These are phyloP conservation scores for Cyprinus carpio DNA, from an alignment of 2,113 vertebrate genomes.

Conservation along the genomic window DNA sequence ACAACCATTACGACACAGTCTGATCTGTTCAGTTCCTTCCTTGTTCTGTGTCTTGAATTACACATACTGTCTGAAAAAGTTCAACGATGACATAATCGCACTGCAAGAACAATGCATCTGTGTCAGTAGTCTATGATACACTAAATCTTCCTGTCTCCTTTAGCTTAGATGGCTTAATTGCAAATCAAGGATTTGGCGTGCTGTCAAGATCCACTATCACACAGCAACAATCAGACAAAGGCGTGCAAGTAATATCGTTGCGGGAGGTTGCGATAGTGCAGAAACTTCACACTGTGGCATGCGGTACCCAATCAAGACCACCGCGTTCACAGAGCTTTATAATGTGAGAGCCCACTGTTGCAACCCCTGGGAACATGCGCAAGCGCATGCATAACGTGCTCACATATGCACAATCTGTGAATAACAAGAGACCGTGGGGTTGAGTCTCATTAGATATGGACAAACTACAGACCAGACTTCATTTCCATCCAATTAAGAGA, in stretches of 20 bases:
- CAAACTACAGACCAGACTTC: conserved; percentile 52
- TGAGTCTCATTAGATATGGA: conserved; percentile 47
- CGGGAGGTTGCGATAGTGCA: conserved; percentile 14
- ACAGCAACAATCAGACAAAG: conserved; percentile 16
- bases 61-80: conserved; percentile 21
- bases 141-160: conserved; percentile 29
- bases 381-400: background rate
- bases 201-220: conserved; percentile 6
- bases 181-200: conserved; percentile 30
- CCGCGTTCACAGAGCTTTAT: background rate
- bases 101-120: conserved; percentile 12
- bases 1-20: conserved; percentile 12
- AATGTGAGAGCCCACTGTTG: conserved; percentile 15
- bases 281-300: conserved; percentile 36
- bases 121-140: conserved; percentile 26
- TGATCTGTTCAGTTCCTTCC: conserved; percentile 30
- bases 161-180: conserved; percentile 40
- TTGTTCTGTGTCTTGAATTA: conserved; percentile 4
- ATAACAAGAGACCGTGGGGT: conserved; percentile 36
- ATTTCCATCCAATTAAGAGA: conserved; percentile 58
- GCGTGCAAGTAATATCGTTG: background rate
- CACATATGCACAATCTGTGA: conserved; percentile 3
- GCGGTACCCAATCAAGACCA: conserved; percentile 27
- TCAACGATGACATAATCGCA: conserved; percentile 30
- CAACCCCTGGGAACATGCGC: conserved; percentile 10